phyloP scores from a whole-genome alignment of 1,140 invertebrate genomes.

The Littorina saxatilis region DNA sequence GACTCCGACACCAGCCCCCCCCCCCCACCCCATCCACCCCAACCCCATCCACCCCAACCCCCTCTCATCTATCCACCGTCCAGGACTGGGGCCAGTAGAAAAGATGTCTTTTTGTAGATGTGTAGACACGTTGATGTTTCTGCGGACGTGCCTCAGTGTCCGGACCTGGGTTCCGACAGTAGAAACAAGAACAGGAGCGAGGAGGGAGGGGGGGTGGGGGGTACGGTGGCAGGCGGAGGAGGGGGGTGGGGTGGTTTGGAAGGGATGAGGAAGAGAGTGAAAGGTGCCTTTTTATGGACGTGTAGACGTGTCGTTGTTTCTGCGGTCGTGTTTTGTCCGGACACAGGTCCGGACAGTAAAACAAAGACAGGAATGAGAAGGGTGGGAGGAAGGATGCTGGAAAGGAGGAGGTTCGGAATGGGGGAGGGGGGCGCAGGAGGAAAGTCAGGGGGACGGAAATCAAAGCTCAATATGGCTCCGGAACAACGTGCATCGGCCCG shows the following conservation, averaged over 20 bases:
- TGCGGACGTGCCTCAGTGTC: no score
- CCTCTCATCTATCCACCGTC: no score
- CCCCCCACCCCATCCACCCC: no score
- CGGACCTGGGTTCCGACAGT: no score
- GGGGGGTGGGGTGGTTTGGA: background rate
- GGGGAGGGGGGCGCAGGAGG: background rate
- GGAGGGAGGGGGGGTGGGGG: background rate
- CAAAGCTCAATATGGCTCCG: constrained; percentile 40
- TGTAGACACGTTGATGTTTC: no score
- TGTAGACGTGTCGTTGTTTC: background rate
- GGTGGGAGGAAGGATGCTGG: background rate
- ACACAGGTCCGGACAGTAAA: no score
- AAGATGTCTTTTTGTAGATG: no score
- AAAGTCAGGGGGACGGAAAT: constrained; percentile 32
- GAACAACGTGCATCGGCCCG: constrained; percentile 32
- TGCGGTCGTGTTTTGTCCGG: no score
- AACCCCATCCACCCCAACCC: no score
- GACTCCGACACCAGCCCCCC: no score
- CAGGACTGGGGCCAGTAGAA: no score
- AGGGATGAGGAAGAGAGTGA: background rate
- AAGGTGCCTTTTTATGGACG: background rate
- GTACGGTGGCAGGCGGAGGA: background rate
- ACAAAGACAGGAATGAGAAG: background rate
- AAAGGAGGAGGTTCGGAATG: background rate
- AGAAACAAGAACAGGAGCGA: no score